A percentile compares a stretch with the other conserved stretches of the same genome.
Evolutionary conservation across 2,888 invertebrate genomes (phyloP).

Genomic region (Perizoma flavofasciatum): DNA sequence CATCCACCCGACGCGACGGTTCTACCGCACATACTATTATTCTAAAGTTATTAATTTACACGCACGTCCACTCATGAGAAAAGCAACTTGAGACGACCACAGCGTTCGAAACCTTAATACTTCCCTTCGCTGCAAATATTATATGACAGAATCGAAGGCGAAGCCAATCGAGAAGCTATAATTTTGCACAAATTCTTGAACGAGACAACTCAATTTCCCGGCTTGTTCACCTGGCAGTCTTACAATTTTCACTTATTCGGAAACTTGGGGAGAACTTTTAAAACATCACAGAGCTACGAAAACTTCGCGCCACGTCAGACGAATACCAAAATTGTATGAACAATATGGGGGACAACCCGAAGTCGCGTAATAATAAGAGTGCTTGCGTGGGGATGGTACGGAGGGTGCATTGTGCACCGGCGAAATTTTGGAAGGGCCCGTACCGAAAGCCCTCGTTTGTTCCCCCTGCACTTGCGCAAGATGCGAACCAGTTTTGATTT

Average conservation of each 20-base stretch:
- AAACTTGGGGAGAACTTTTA: constrained; percentile 30
- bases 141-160: constrained; percentile 75
- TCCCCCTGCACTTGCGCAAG: constrained; percentile 82
- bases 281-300: constrained; percentile 51
- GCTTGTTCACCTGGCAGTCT: constrained; percentile 35
- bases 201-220: constrained; percentile 34
- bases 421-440: constrained; percentile 81
- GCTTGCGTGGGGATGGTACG: constrained; percentile 82
- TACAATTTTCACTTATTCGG: constrained; percentile 35
- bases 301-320: constrained; percentile 71
- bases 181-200: constrained; percentile 59
- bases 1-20: constrained; percentile 65
- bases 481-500: constrained; percentile 83
- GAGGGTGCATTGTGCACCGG: constrained; percentile 84
- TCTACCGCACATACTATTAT: constrained; percentile 71
- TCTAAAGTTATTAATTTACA: constrained; percentile 83
- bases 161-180: constrained; percentile 64
- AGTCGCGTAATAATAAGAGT: constrained; percentile 82
- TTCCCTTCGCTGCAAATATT: constrained; percentile 83
- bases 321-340: constrained; percentile 79
- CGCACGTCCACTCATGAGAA: constrained; percentile 83
- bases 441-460: constrained; percentile 74
- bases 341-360: constrained; percentile 81
- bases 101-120: constrained; percentile 83
- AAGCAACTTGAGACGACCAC: constrained; percentile 83